These are phyloP conservation scores for Atrichornis clamosus DNA, from an alignment of 2,113 vertebrate species.

Conservation along the genomic window DNA sequence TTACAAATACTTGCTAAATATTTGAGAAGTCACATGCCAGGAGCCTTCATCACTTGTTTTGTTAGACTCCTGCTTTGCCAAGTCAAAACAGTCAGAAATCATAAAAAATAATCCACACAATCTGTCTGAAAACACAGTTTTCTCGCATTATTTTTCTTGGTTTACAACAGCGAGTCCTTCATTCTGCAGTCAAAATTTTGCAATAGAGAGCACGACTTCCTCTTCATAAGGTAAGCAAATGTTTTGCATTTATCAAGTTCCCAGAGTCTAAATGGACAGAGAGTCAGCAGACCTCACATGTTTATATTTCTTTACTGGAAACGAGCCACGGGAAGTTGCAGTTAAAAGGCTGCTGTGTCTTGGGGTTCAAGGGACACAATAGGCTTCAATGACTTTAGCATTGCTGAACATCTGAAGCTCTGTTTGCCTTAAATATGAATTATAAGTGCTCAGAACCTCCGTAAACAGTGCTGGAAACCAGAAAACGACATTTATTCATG, in stretches of 20 bases:
- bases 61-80: conserved; percentile 54
- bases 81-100: conserved; percentile 49
- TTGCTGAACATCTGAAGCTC: background rate
- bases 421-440: background rate
- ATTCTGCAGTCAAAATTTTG: conserved; percentile 4
- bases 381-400: background rate
- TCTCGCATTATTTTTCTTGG: conserved; percentile 2
- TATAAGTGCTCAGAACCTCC: background rate
- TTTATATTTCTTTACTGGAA: conserved; percentile 65
- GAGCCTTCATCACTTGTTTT: conserved; percentile 57
- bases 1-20: conserved; percentile 51
- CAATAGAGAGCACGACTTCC: conserved; percentile 26
- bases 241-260: conserved; percentile 66
- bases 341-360: conserved; percentile 52
- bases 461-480: background rate
- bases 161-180: conserved; percentile 10
- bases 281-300: conserved; percentile 54
- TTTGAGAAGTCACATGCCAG: conserved; percentile 52
- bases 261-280: conserved; percentile 49
- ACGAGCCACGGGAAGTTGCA: conserved; percentile 51
- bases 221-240: conserved; percentile 62
- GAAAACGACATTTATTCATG: background rate
- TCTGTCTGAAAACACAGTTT: conserved; percentile 43
- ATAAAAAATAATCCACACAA: conserved; percentile 48
- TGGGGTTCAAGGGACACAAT: conserved; percentile 24